phyloP scores from a whole-genome alignment of 2,113 vertebrate species.

The Proterorhinus semilunaris region DNA sequence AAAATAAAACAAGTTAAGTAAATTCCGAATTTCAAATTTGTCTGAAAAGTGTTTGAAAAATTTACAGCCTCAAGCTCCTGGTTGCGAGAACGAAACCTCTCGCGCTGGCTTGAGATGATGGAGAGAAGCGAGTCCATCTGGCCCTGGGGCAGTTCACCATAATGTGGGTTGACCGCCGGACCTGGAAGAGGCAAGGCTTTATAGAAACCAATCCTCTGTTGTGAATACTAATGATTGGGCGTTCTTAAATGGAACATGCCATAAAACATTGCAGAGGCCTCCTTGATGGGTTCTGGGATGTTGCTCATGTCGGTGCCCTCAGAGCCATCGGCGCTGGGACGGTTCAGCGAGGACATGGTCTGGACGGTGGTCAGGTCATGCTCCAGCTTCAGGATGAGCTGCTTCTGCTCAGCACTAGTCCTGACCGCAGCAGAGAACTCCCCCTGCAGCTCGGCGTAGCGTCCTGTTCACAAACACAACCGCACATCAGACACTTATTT shows the following conservation, averaged over 20 bases:
- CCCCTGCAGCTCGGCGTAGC: conserved; percentile 84
- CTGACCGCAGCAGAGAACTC: conserved; percentile 81
- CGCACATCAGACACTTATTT: neutral
- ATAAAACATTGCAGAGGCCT: conserved; percentile 87
- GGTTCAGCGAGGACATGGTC: conserved; percentile 75
- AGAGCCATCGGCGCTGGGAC: conserved; percentile 84
- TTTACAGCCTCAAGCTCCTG: conserved; percentile 93
- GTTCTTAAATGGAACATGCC: conserved; percentile 65
- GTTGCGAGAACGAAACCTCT: conserved; percentile 91
- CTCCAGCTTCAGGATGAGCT: conserved; percentile 89
- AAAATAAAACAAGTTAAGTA: neutral
- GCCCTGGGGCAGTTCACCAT: conserved; percentile 82
- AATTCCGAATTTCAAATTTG: neutral
- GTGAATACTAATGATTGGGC: neutral
- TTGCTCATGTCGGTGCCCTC: conserved; percentile 76
- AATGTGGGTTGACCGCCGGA: conserved; percentile 30
- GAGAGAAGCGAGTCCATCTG: conserved; percentile 95
- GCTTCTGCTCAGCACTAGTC: conserved; percentile 84
- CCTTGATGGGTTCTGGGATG: conserved; percentile 92
- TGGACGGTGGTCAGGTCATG: conserved; percentile 94
- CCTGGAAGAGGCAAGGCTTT: conserved; percentile 40
- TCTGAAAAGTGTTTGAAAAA: conserved; percentile 18
- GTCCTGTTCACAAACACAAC: conserved; percentile 70
- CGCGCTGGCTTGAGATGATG: conserved; percentile 98
- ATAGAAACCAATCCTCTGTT: neutral